Evolutionary conservation across 2,888 invertebrate species (phyloP).

Genomic region (Pilophorus perplexus): DNA sequence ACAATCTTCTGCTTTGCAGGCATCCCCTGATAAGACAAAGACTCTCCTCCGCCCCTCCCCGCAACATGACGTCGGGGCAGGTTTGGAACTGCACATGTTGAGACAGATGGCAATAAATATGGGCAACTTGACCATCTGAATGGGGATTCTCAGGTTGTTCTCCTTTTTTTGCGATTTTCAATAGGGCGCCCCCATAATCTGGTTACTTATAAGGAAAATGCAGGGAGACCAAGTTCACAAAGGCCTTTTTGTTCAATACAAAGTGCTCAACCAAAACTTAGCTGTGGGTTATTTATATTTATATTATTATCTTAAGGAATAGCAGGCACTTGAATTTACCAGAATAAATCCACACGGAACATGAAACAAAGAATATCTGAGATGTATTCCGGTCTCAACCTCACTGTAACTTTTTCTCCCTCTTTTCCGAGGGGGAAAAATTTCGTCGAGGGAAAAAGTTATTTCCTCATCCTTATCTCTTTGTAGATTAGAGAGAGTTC

Average conservation of each 20-base stretch:
- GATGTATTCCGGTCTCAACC: too few relatives aligned
- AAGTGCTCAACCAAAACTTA: too few relatives aligned
- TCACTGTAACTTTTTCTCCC: not conserved
- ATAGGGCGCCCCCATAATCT: too few relatives aligned
- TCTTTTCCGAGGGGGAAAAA: not conserved
- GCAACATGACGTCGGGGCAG: not conserved
- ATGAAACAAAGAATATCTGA: too few relatives aligned
- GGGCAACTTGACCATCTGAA: constrained; percentile 2
- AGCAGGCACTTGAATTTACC: too few relatives aligned
- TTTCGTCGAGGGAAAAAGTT: constrained; percentile 34
- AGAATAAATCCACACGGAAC: too few relatives aligned
- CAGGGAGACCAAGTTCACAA: too few relatives aligned
- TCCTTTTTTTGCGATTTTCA: not conserved
- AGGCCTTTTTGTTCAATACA: too few relatives aligned
- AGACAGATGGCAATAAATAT: constrained; percentile 14
- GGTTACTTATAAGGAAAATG: too few relatives aligned
- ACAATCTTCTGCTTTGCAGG: constrained; percentile 13
- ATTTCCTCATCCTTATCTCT: constrained; percentile 37
- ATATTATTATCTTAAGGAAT: too few relatives aligned
- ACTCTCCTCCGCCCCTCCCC: too few relatives aligned
- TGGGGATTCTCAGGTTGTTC: not conserved
- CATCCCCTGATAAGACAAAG: constrained; percentile 18
- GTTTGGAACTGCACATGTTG: constrained; percentile 21
- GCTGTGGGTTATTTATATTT: too few relatives aligned
- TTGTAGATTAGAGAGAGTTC: constrained; percentile 32